Evolutionary conservation across 2,113 vertebrate genomes (phyloP), one percentile per base, ranked within the genome.

Genomic region (Acanthochromis polyacanthus): DNA sequence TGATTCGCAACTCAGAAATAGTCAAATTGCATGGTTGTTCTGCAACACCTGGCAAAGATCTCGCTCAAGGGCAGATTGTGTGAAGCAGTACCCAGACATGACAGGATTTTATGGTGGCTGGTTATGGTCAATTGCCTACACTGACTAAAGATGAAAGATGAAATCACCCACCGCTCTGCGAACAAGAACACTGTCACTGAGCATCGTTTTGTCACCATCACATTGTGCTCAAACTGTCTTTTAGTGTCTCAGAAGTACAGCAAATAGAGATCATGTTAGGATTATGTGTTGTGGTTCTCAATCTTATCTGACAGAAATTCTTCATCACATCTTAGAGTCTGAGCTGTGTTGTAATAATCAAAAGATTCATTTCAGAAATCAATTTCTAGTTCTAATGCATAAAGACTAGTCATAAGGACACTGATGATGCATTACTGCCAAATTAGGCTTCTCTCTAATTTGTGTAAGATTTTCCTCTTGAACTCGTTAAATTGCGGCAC

Each of bases 401-500:
- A 50, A 50, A 69, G 30, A 73, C n/a, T 62, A 57, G 53, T 71
- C 57, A 67, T 75, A 80, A 74, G 58, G 73, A 86, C 15, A 20
- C 30, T 75, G 57, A 85, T 91, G n/a, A 20, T 60, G 50, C 58
- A 77, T 83, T 65, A 85, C 81, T 78, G 75, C 58, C 70, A 10
- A 57, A 84, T 81, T 74, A 75, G 66, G 30, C 53, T 22, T 30
- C 74, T 48, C 64, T 51, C 62, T 75, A 51, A 83, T 83, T 77
- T 76, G 70, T 75, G 71, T 74, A 83, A 60, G 57, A 86, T 62
- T 89, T 88, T 86, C 69, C 30, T 82, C 53, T 81, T 91, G 77
- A 87, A 81, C 83, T 58, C 52, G 5, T 92, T 90, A 88, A 89
- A 90, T 63, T 84, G 28, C 53, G n/a, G 82, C 65, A 85, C 56